Base-by-base conservation (phyloP, 2,888 invertebrate species). In the Sesia apiformis region DNA sequence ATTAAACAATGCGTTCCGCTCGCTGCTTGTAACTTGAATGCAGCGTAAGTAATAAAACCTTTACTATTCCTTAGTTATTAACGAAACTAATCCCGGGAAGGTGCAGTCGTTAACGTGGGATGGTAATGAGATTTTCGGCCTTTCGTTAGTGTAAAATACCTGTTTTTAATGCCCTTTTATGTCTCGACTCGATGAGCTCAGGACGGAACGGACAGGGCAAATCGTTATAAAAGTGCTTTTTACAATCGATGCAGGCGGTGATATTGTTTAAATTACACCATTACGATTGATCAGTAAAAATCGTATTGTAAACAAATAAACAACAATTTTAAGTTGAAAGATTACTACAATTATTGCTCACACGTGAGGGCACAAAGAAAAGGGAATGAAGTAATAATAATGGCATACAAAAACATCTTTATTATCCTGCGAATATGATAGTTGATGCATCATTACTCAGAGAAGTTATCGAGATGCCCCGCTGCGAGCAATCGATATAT, bases 101-200 rank as follows among this genome's bases (percentile, higher is more conserved):
- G 78, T 74, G 76, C 67, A 77, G 78, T 71, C 71, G 77, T 82
- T 80, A 81, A 79, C 72, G 68, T 64, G 58, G 61, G 66, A 69
- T 66, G 61, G 69, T 80, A 80, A 83, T 81, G 76, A 75, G 75
- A 64, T 72, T 73, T 74, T 68, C 54, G 66, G 61, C 58, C 56
- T 58, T 59, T 60, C 64, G 64, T 65, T 62, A 58, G 55, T 59
- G 55, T 5, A 5, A 42, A 7, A 42, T 42, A 42, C 5, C 7
- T 6, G 42, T 3, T 42, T 42, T 23, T 23, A 23, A 23, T 23
- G 23, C 23, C 23, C 23, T 23, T 23, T 23, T 23, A 23, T 23
- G 23, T 23, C 23, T 23, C 23, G 23, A 23, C 23, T 23, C 23
- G 23, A 23, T 23, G 23, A 23, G 23, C 23, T 23, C 23, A 23